Evolutionary conservation across 2,888 invertebrate genomes (phyloP), one percentile per base, ranked within the genome.

Genomic region (Megaustenia siamemsis): DNA sequence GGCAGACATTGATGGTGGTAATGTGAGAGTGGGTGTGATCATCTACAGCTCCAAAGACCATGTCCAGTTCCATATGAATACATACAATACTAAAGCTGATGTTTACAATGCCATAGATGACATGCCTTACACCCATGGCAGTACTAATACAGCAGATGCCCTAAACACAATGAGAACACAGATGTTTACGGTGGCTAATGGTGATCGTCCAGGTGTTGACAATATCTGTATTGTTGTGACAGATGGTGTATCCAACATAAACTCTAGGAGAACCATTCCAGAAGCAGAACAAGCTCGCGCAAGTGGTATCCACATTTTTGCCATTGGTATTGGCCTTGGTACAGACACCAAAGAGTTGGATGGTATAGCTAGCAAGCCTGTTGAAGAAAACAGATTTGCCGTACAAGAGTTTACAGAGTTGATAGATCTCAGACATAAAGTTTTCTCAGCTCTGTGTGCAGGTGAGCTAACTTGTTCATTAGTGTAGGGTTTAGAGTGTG

Each of bases 211-310:
- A 43, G 89, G 89, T 43, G 92, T 89, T 6, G 87, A 87, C 21
- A 93, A 93, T 82, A 87, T 92, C 68, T 89, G 89, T 32, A 89
- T 93, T 60, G 88, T 93, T 43, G 87, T 93, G 60, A 91, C 92
- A 38, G 93, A 93, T 82, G 93, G 93, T 85, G 90, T 92, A 12
- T 93, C 93, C 18, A 93, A 92, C 83, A 91, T 93, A 82, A 91
- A 92, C 84, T 84, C 89, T 8, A 83, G 90, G 60, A 77, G 86
- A 43, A 92, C 92, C 0, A 84, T 91, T 32, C 89, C 90, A 4
- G 90, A 91, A 73, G 93, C 92, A 0, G 88, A 88, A 56, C 49
- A 81, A 43, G 88, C 92, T 8, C 87, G 90, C 69, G 85, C 84
- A 66, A 82, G 80, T 12, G 90, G 88, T 10, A 88, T 91, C 68